Evolutionary conservation across 2,888 invertebrate genomes (phyloP), one percentile per base, ranked within the genome.

Genomic region (Ormyrus nitidulus): DNA sequence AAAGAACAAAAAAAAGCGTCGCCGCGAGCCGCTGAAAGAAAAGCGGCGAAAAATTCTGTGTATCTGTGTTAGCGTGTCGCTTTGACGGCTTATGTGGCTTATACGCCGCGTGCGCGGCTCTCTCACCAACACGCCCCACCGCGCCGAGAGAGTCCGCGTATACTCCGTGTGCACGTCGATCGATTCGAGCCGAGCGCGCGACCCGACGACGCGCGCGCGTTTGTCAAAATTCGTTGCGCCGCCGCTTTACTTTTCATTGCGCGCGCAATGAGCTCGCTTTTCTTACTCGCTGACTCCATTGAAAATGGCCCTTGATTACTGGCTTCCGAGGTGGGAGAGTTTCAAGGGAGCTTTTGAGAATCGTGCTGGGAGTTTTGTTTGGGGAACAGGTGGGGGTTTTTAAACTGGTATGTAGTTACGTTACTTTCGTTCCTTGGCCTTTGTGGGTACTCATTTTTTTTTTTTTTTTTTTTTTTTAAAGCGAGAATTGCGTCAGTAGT

Each of bases 151-250:
- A 71, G 59, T 19, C 1, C 19, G 19, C 2, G 19, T 19, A 19
- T 19, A 19, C 19, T 19, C 19, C 19, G 19, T 19, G 19, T 19
- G 19, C 19, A 19, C 1, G 19, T 19, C 19, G 19, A 19, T 19
- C 19, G 19, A 19, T 19, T 19, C 19, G 19, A 19, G 19, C 19
- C 19, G 19, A 19, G 19, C 19, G 19, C 19, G 19, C 19, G 19
- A 19, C 19, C 19, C 19, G 19, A 19, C 19, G 19, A 19, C 19
- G 19, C 13, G 64, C 19, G 49, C 71, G 62, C 81, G 75, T 66
- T 79, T 82, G 81, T 83, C 83, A 80, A 83, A 83, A 81, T 83
- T 81, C 80, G 66, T 54, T 64, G 58, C 48, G 59, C 66, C 48
- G 70, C 11, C 51, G 71, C 49, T 34, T 53, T 19, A 19, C 19